Conservation (phyloP, 2,113 vertebrate genomes). For the Rhinichthys klamathensis region DNA sequence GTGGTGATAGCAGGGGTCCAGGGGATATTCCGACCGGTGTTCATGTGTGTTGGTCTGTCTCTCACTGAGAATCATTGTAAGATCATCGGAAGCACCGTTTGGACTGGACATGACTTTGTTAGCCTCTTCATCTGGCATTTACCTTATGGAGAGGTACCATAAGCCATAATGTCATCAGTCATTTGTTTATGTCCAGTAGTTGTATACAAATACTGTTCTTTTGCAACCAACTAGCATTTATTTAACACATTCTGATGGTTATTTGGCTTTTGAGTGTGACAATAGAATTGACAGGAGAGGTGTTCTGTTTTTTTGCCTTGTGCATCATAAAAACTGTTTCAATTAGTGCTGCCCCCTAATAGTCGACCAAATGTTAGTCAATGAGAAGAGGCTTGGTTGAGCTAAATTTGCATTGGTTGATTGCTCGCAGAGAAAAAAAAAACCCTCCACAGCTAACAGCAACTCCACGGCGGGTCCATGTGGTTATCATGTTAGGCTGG, state of each 20-base stretch:
- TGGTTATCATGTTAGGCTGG: no score
- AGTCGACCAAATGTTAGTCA: no score
- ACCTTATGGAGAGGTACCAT: not conserved
- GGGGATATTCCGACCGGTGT: slow-evolving; percentile 21
- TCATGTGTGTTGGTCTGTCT: slow-evolving; percentile 23
- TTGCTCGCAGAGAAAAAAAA: no score
- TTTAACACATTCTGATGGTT: not conserved
- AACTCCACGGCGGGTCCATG: no score
- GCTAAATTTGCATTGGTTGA: no score
- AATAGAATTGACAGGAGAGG: no score
- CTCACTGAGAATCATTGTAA: slow-evolving; percentile 32
- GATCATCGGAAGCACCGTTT: slow-evolving; percentile 9
- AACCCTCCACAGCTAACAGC: no score
- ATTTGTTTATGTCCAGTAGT: not conserved
- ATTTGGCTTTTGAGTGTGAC: not conserved
- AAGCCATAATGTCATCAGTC: not conserved
- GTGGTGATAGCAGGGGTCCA: not conserved
- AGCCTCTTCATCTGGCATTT: slow-evolving; percentile 26
- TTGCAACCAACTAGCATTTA: not conserved
- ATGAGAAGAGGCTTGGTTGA: no score
- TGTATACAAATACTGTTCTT: not conserved
- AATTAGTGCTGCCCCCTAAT: no score
- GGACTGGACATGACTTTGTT: slow-evolving; percentile 15
- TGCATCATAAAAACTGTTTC: no score
- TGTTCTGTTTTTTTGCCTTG: no score